These are phyloP conservation scores for Pantelozetes paolii DNA, from an alignment of 2,888 invertebrate genomes.

Conservation along the genomic window DNA sequence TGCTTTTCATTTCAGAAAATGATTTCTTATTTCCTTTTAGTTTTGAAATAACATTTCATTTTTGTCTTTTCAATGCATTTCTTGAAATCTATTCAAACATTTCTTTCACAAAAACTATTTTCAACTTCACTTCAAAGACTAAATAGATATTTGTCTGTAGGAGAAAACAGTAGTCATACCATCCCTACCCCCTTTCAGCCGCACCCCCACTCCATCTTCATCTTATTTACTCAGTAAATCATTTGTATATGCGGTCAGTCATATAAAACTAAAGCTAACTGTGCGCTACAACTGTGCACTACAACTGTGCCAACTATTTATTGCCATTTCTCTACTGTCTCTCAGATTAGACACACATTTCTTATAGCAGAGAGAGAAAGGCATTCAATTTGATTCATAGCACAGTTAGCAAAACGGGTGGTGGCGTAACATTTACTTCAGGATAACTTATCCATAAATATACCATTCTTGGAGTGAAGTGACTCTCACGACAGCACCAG, in stretches of 20 bases:
- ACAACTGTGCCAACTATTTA: not conserved
- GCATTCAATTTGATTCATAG: constrained; percentile 25
- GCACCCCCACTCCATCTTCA: not conserved
- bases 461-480: not conserved
- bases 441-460: not conserved
- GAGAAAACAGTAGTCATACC: not conserved
- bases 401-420: constrained; percentile 22
- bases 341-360: not conserved
- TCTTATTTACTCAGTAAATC: not conserved
- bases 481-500: not conserved
- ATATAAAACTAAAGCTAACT: not conserved
- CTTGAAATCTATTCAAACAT: not conserved
- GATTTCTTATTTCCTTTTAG: constrained; percentile 5
- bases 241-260: not conserved
- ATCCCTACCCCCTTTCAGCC: not conserved
- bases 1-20: not conserved
- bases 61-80: not conserved
- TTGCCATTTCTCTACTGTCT: not conserved
- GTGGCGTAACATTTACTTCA: constrained; percentile 17
- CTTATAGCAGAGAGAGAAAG: not conserved
- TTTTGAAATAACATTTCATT: too few relatives aligned
- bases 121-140: not conserved
- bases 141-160: too few relatives aligned
- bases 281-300: not conserved
- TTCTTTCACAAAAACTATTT: not conserved